These are phyloP conservation scores for Tachyglossus aculeatus DNA, from an alignment of 2,797 vertebrate genomes.

Conservation along the genomic window DNA sequence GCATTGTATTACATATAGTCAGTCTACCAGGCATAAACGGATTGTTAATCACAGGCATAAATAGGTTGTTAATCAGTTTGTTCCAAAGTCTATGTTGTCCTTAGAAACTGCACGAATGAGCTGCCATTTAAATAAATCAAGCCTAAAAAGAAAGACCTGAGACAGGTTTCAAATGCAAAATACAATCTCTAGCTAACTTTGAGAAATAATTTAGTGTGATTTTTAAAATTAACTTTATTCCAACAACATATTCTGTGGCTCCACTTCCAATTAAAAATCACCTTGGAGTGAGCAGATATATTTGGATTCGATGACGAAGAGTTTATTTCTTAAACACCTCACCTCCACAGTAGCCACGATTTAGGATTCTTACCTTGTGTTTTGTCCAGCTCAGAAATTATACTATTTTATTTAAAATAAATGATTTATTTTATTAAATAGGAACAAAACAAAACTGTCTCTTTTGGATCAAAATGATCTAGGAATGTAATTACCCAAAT, in stretches of 20 bases:
- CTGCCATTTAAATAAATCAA: not conserved
- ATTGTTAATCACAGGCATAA: no score
- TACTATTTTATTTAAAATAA: slow-evolving; percentile 23
- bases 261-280: slow-evolving; percentile 46
- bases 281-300: slow-evolving; percentile 21
- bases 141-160: not conserved
- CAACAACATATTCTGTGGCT: slow-evolving; percentile 43
- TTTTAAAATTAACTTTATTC: slow-evolving; percentile 45
- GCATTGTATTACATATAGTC: no score
- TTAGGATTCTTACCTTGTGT: slow-evolving; percentile 36
- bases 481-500: slow-evolving; percentile 22
- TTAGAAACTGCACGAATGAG: not conserved
- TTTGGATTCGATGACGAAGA: slow-evolving; percentile 41
- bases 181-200: not conserved
- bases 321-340: slow-evolving; percentile 19
- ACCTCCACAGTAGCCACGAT: slow-evolving; percentile 25
- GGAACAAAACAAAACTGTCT: slow-evolving; percentile 25
- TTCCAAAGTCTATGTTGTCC: not conserved
- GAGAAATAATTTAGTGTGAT: slow-evolving; percentile 16
- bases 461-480: slow-evolving; percentile 28
- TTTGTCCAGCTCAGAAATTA: slow-evolving; percentile 35
- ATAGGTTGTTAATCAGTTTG: no score
- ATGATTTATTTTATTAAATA: slow-evolving; percentile 27
- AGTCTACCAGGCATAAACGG: no score
- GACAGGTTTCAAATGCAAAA: not conserved